Evolutionary conservation across 2,113 vertebrate species (phyloP), one percentile per base, ranked within the genome.

Genomic region (Channa maculata): DNA sequence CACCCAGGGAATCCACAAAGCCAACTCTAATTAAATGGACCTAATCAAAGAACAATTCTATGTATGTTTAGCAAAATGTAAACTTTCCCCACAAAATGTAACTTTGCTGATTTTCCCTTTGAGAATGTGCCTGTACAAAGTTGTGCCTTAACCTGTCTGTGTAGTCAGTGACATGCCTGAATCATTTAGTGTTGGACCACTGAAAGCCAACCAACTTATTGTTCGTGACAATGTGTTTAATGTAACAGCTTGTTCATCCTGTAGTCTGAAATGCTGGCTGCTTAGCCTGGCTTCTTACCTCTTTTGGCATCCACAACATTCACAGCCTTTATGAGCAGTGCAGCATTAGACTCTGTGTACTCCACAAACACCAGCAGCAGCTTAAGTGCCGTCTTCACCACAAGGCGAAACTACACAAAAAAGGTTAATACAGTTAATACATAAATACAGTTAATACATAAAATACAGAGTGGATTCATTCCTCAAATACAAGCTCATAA

Each of bases 291-390:
- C 12, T 55, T 75, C 93, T 93, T 79, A 98, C 97, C 96, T 92
- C 92, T 93, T 86, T 96, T 97, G 43, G 91, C 88, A 92, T 98
- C 97, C 4, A 96, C 95, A 0, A 81, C 90, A 5, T 89, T 92
- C 33, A 97, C 94, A 36, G 96, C 97, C 79, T 95, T 93, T 76
- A 96, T 95, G 78, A 98, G 91, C 65, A 97, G 94, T 0, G 89
- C 88, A 0, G 96, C 94, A 0, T 98, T 98, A 10, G 95, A 94
- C 84, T 99, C 98, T 0, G 95, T 96, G 79, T 99, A 99, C 82
- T 99, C 98, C 92, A 98, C 98, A 82, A 99, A 99, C 86, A 99
- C 97, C 62, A 99, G 94, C 79, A 99, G 94, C 76, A 99, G 94
- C 88, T 99, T 99, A 82, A 99, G 92, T 0, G 98, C 95, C 0